These are phyloP conservation scores for Poeciliopsis prolifica DNA, from an alignment of 2,113 vertebrate genomes.

Conservation along the genomic window DNA sequence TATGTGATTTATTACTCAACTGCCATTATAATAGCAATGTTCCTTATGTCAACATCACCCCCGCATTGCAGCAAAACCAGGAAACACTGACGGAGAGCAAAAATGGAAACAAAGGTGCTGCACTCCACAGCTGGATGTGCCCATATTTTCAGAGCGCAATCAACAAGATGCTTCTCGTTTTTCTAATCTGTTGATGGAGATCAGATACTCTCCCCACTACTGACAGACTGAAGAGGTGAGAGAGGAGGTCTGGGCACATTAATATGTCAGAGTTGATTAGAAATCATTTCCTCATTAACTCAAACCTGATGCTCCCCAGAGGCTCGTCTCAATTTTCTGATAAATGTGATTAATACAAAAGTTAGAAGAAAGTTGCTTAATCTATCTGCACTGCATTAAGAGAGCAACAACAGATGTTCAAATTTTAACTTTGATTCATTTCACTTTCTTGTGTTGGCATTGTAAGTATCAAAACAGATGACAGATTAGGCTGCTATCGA, in stretches of 20 bases:
- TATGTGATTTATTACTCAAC: conserved; percentile 29
- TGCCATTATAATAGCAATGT: conserved; percentile 27
- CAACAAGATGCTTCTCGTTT: conserved; percentile 25
- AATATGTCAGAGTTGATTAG: not conserved
- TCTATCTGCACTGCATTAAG: not conserved
- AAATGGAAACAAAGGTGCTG: not conserved
- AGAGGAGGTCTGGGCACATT: not conserved
- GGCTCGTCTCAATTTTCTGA: not conserved
- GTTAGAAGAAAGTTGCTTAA: not conserved
- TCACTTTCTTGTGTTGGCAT: not conserved
- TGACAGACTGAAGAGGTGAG: not conserved
- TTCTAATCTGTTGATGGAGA: not conserved
- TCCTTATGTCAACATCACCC: conserved; percentile 7
- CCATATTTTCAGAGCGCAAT: conserved; percentile 2
- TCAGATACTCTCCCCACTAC: not conserved
- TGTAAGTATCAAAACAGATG: no score
- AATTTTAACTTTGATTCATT: not conserved
- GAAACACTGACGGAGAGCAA: conserved; percentile 1
- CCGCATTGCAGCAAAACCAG: not conserved
- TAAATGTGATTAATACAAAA: not conserved
- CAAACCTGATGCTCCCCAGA: not conserved
- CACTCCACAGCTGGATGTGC: conserved; percentile 26
- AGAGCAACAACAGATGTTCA: not conserved
- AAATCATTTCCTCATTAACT: conserved; percentile 31
- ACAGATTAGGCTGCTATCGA: no score